Evolutionary conservation across 2,888 invertebrate genomes (phyloP).

Genomic region (Aethes cnicana): DNA sequence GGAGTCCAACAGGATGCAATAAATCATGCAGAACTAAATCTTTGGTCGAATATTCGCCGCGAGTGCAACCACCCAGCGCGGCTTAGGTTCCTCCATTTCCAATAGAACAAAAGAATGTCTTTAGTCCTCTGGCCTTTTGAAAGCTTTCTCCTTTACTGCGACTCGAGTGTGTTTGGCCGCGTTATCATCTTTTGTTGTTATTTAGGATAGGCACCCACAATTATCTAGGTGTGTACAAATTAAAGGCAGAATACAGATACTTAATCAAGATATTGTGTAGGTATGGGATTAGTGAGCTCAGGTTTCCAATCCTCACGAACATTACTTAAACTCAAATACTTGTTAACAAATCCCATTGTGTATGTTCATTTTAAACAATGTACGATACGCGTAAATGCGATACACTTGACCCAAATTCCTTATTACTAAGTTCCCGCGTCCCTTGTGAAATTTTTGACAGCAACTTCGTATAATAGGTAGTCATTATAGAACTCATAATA

Average conservation of each 20-base stretch:
- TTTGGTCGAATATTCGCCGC: conserved; percentile 37
- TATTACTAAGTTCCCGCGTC: conserved; percentile 2
- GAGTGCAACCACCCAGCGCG: conserved; percentile 37
- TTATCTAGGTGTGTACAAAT: no score
- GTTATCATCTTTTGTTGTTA: conserved; percentile 9
- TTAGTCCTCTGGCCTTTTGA: conserved; percentile 35
- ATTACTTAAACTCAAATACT: conserved; percentile 11
- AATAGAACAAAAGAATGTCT: conserved; percentile 46
- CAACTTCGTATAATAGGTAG: conserved; percentile 47
- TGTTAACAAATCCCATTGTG: conserved; percentile 20
- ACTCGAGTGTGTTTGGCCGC: conserved; percentile 8
- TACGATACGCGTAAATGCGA: conserved; percentile 14
- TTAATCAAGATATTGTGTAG: no score
- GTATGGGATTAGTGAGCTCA: conserved; percentile 1
- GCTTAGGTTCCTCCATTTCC: conserved; percentile 46
- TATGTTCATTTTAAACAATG: conserved; percentile 13
- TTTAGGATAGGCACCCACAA: neutral
- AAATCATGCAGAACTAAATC: conserved; percentile 29
- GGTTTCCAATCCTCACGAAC: neutral
- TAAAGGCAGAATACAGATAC: no score
- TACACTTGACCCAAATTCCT: conserved; percentile 21
- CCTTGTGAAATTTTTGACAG: conserved; percentile 15
- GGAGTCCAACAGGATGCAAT: conserved; percentile 17
- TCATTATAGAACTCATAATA: conserved; percentile 53
- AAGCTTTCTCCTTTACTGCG: conserved; percentile 21